Base-by-base conservation (phyloP, 2,888 invertebrate genomes). In the Harpalus rufipes region DNA sequence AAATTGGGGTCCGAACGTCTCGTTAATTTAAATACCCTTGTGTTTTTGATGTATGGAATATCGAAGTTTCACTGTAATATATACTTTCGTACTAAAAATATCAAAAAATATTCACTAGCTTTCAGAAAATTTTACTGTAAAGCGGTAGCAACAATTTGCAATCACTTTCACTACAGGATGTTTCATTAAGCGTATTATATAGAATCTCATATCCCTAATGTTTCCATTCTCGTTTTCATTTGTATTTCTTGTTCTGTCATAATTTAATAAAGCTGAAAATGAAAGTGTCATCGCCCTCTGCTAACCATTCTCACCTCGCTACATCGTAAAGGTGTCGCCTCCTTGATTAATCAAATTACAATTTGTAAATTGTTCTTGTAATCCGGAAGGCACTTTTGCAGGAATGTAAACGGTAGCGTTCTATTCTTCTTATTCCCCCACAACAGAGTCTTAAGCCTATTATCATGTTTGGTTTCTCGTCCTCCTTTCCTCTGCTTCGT, bases 231-330 rank as follows among this genome's bases (percentile, higher is more conserved):
- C 74, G 74, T 74, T 80, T 39, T n/a, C 61, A 61, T 32, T 80
- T 80, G 16, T 80, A 80, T 59, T 80, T 80, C 61, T 16, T 59
- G 18, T 25, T 32, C 32, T 32, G 32, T 5, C 32, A 59, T 80
- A 80, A 80, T 80, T 80, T 61, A 80, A 80, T 80, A 61, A 61
- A 32, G 61, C 16, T 41, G 61, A 80, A 80, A 80, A 80, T 80
- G 61, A 61, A 80, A 80, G 61, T 80, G 79, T 39, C 79, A 61
- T 41, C 21, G 32, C 61, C 79, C 39, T 80, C 25, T 59, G 41
- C 41, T 39, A 78, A 80, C 59, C 61, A 59, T 80, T 80, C 61
- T 14, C 59, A 32, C 59, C 79, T 61, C 25, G 14, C 41, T 32
- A 14, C 41, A 61, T 61, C 61, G 39, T 39, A 61, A 39, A 61